These are phyloP conservation scores for Myotis myotis DNA, from an alignment of 2,797 vertebrate genomes.

Conservation along the genomic window DNA sequence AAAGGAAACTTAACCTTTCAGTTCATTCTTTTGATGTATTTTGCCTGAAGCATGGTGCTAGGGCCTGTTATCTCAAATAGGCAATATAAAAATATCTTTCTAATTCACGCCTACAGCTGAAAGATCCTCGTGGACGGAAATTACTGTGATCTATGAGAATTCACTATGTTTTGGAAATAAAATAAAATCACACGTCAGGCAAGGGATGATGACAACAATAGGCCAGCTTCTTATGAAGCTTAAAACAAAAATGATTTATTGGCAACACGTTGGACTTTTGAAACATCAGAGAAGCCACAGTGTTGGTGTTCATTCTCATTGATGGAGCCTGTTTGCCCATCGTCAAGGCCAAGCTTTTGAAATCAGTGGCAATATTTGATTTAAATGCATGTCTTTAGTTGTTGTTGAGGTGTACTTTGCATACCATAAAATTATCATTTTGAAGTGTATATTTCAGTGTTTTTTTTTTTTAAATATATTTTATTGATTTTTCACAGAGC, in stretches of 20 bases:
- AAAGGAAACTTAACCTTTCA: slow-evolving; percentile 78
- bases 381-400: not conserved
- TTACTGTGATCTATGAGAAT: slow-evolving; percentile 72
- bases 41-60: slow-evolving; percentile 50
- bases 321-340: not conserved
- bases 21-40: slow-evolving; percentile 70
- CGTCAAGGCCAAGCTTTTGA: slow-evolving; percentile 34
- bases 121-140: slow-evolving; percentile 67
- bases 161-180: slow-evolving; percentile 72
- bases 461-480: too few species aligned
- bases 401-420: not conserved
- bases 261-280: not conserved
- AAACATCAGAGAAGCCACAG: not conserved
- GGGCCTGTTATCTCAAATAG: slow-evolving; percentile 70
- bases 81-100: slow-evolving; percentile 76
- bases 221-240: slow-evolving; percentile 49
- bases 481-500: too few species aligned
- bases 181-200: slow-evolving; percentile 74
- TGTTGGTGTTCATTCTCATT: slow-evolving; percentile 8
- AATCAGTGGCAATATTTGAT: not conserved
- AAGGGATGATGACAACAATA: slow-evolving; percentile 48
- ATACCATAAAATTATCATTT: not conserved
- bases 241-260: slow-evolving; percentile 63
- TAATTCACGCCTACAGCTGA: slow-evolving; percentile 67
- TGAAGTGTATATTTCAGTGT: not conserved